A percentile compares a stretch with the other conserved stretches of the same genome.
Conservation (phyloP, 1,140 invertebrate species). For the Aphaenogaster floridana region DNA sequence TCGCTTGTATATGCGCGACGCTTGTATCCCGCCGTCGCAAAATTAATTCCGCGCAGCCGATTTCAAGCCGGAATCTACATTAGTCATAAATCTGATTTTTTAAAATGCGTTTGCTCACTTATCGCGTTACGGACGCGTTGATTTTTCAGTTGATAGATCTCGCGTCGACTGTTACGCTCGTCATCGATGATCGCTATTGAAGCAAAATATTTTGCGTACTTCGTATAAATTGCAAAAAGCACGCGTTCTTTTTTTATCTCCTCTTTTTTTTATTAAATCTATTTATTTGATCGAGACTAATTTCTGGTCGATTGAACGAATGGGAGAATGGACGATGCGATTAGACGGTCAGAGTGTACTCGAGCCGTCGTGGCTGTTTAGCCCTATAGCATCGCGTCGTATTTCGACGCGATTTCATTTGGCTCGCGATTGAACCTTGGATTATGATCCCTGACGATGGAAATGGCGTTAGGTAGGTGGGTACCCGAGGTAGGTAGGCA, state of each 20-base stretch:
- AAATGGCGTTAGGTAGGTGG: conserved; percentile 77
- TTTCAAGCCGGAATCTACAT: neutral
- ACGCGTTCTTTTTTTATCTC: too few species aligned
- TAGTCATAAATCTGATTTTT: neutral
- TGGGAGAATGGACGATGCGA: neutral
- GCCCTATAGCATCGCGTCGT: neutral
- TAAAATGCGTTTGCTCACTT: neutral
- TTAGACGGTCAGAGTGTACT: neutral
- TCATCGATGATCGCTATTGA: neutral
- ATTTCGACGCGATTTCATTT: conserved; percentile 72
- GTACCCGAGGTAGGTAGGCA: conserved; percentile 81
- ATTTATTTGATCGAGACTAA: neutral
- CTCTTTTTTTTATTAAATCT: neutral
- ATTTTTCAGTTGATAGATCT: neutral
- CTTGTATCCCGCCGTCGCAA: conserved; percentile 38
- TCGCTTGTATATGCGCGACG: neutral
- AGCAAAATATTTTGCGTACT: neutral
- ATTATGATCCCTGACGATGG: conserved; percentile 79
- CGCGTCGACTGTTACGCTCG: neutral
- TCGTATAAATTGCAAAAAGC: neutral
- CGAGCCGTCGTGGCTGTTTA: neutral
- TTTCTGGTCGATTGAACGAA: neutral
- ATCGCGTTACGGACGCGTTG: neutral
- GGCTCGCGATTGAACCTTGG: conserved; percentile 75
- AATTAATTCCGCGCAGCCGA: conserved; percentile 29